Evolutionary conservation across 2,888 invertebrate species (phyloP).

Genomic region (Fissipunctia ypsillon): DNA sequence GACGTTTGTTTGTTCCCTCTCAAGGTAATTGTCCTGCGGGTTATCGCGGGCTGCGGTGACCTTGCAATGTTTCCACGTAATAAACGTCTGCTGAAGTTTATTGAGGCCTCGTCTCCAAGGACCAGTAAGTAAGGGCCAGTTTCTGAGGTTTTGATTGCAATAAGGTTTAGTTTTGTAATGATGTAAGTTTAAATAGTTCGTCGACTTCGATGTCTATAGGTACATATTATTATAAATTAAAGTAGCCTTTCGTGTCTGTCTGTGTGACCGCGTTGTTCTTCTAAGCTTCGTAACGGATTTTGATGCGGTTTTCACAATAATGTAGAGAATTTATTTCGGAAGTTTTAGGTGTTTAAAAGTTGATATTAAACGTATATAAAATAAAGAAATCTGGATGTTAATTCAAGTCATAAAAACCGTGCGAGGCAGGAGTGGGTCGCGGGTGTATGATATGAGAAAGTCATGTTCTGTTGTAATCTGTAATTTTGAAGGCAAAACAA

Average conservation of each 20-base stretch:
- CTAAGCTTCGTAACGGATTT: not conserved
- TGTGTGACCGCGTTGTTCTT: not conserved
- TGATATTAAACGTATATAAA: not conserved
- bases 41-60: slow-evolving; percentile 60
- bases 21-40: slow-evolving; percentile 67
- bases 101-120: slow-evolving; percentile 23
- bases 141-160: not conserved
- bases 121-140: slow-evolving; percentile 25
- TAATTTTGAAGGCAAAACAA: not conserved
- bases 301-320: not conserved
- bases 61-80: slow-evolving; percentile 59
- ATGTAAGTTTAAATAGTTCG: slow-evolving; percentile 8
- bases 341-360: not conserved
- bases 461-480: not conserved
- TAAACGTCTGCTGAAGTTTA: slow-evolving; percentile 49
- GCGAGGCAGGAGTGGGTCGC: too few relatives aligned
- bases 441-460: not conserved
- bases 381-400: too few relatives aligned
- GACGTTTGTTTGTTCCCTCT: slow-evolving; percentile 43
- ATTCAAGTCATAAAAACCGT: too few relatives aligned
- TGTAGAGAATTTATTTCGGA: not conserved
- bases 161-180: not conserved
- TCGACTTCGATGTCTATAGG: not conserved
- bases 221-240: too few relatives aligned
- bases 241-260: not conserved